Percentiles rank a stretch among this genome's conserved stretches.
Conservation (phyloP, 2,113 vertebrate genomes). For the Candoia aspera region DNA sequence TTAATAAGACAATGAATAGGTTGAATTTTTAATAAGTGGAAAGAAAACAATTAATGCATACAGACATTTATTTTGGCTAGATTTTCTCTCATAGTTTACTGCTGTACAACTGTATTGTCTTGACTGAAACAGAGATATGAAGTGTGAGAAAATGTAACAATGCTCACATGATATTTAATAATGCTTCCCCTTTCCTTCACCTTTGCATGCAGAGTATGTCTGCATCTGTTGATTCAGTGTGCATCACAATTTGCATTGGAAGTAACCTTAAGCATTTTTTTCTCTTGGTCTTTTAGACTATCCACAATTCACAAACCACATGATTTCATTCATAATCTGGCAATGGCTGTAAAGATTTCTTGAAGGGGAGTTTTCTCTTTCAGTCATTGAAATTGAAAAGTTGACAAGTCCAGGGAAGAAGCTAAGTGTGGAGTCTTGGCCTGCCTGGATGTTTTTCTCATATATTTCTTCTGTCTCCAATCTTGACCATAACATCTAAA, state of each 20-base stretch:
- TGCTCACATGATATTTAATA: background rate
- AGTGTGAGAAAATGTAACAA: conserved; percentile 5
- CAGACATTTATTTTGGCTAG: conserved; percentile 4
- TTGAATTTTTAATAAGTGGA: conserved; percentile 48
- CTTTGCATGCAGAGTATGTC: background rate
- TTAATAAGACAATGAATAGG: conserved; percentile 27
- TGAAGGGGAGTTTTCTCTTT: background rate
- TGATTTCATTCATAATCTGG: background rate
- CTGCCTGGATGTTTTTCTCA: background rate
- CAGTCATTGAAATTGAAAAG: background rate
- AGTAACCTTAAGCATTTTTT: background rate
- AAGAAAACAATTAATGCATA: conserved; percentile 49
- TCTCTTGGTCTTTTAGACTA: background rate
- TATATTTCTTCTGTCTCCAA: background rate
- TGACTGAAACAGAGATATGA: background rate
- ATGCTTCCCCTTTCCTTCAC: background rate
- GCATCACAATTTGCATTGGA: background rate
- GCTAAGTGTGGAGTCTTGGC: background rate
- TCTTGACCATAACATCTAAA: background rate
- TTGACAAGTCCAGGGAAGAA: background rate
- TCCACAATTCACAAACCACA: background rate
- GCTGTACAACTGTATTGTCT: background rate
- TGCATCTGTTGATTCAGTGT: background rate
- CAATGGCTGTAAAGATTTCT: background rate
- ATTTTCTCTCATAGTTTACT: background rate